Base-by-base conservation (phyloP, 2,797 vertebrate species). In the Micropoecilia bifurca region DNA sequence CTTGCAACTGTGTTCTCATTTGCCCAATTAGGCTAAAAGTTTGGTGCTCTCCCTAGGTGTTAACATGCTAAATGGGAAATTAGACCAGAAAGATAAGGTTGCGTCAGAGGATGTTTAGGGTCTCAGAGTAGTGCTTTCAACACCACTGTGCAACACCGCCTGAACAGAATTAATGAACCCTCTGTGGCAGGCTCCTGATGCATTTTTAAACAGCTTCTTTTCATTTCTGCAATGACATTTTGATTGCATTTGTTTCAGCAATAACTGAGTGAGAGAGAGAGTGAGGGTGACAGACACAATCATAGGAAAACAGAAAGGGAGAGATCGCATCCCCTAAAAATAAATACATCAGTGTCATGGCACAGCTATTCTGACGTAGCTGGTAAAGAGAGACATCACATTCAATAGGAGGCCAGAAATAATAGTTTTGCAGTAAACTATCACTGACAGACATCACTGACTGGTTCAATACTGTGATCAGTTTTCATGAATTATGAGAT, bases 191-290 rank as follows among this genome's bases (percentile, higher is more conserved):
- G 75, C 83, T 91, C 83, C 91, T 91, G 91, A 93, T 94, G 91
- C 90, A 94, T 94, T 93, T 93, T 93, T 92, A 93, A 95, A 94
- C 92, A 93, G 89, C 90, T 92, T 77, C 86, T 91, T 93, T 93
- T 91, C 89, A 91, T 93, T 94, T 87, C 80, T 80, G 90, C 90
- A 89, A 87, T 92, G 92, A 93, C 93, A 95, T 92, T 94, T 94
- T 94, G 91, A 94, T 95, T 93, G 89, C 90, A 90, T 94, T 94
- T 94, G 92, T 93, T 92, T 94, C 89, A 88, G 90, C 90, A 91
- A 91, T 89, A 89, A 88, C 89, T 90, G 77, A 47, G 85, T 46
- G 48, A 22, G 86, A 83, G 85, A 87, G 82, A 63, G 75, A 91
- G 90, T 12, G 84, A 90, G 86, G 71, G 69, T 91, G 88, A 90